Conservation (phyloP, 64 coral and sea anemone genomes). For the Montipora cactus region DNA sequence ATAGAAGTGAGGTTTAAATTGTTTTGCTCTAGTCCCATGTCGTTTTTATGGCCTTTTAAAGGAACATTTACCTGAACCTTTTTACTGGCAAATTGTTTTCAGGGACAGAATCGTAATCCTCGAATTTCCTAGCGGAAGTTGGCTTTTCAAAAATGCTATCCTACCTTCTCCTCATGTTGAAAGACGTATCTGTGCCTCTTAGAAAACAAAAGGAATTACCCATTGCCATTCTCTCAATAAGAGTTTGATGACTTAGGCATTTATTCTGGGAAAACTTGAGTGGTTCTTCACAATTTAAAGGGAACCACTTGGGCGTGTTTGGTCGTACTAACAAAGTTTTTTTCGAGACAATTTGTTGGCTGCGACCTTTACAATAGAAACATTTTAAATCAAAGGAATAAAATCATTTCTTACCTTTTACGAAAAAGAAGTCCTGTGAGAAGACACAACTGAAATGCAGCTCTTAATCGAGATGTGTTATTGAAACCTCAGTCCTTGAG, state of each 20-base stretch:
- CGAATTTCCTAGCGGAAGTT: too few relatives aligned
- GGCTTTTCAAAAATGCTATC: too few relatives aligned
- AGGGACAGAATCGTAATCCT: too few relatives aligned
- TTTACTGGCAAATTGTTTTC: too few relatives aligned
- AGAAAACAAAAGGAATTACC: too few relatives aligned
- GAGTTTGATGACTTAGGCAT: background rate
- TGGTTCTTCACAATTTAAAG: background rate
- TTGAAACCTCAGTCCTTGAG: background rate
- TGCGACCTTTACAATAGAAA: background rate
- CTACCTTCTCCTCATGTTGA: too few relatives aligned
- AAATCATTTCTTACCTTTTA: background rate
- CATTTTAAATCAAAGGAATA: conserved; percentile 1
- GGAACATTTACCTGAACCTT: too few relatives aligned
- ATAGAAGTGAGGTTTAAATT: too few relatives aligned
- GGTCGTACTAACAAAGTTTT: background rate
- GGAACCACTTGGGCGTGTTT: background rate
- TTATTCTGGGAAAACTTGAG: background rate
- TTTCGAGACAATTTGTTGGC: background rate
- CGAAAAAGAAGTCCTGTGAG: background rate
- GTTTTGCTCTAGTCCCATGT: too few relatives aligned
- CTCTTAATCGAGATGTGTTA: background rate
- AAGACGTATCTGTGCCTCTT: too few relatives aligned
- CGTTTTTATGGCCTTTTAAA: too few relatives aligned
- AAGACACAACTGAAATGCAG: background rate
- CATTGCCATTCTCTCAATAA: background rate